Evolutionary conservation across 2,797 vertebrate genomes (phyloP).

Genomic region (Poeciliopsis turneri): DNA sequence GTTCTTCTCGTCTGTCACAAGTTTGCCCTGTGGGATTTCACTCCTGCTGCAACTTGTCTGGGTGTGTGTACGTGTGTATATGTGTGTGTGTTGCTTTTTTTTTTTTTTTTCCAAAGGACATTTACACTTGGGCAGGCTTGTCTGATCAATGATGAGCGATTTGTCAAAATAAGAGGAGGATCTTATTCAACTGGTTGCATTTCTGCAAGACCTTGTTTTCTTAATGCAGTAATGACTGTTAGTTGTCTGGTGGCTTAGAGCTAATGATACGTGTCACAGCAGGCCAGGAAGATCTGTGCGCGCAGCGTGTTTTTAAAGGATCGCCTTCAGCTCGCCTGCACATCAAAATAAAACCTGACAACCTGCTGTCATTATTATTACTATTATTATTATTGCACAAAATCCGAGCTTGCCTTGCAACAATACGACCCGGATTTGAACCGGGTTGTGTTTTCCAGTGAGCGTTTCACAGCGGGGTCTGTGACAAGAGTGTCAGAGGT

Average conservation of each 20-base stretch:
- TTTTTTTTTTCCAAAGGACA: background rate
- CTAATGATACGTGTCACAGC: constrained; percentile 2
- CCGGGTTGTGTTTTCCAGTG: constrained; percentile 67
- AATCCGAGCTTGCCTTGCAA: constrained; percentile 36
- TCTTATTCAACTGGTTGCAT: constrained; percentile 11
- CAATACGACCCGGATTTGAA: constrained; percentile 57
- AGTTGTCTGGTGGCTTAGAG: constrained; percentile 7
- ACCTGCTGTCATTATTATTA: constrained; percentile 26
- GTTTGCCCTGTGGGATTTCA: constrained; percentile 36
- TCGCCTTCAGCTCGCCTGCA: constrained; percentile 32
- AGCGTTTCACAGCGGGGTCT: constrained; percentile 56
- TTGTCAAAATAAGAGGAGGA: constrained; percentile 22
- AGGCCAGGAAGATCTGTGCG: constrained; percentile 15
- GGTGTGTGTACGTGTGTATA: constrained; percentile 5
- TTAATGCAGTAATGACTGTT: constrained; percentile 7
- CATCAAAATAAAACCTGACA: constrained; percentile 37
- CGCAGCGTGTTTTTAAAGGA: constrained; percentile 26
- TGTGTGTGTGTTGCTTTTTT: constrained; percentile 31
- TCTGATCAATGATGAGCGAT: constrained; percentile 36
- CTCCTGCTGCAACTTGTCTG: constrained; percentile 66
- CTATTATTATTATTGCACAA: constrained; percentile 27
- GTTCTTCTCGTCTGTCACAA: constrained; percentile 32
- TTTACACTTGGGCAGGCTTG: constrained; percentile 26
- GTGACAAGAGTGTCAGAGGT: constrained; percentile 65
- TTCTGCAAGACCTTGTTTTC: background rate